Conservation (phyloP, 2,888 invertebrate genomes). For the Pogonocherus hispidulus region DNA sequence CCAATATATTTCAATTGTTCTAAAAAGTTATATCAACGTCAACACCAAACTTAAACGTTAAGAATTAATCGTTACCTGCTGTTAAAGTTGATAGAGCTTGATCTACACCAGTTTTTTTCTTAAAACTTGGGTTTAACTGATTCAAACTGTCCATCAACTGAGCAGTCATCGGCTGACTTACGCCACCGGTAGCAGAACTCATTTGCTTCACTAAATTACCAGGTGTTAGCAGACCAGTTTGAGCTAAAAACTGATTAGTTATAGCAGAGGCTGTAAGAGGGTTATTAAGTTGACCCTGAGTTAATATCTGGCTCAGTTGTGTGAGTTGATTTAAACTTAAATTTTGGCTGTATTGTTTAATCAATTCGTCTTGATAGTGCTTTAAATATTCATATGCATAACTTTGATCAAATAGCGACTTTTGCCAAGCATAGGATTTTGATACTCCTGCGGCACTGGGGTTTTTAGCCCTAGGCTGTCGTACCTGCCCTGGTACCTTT, state of each 20-base stretch:
- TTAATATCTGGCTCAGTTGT: constrained; percentile 57
- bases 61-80: too few species aligned
- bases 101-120: constrained; percentile 48
- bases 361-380: constrained; percentile 67
- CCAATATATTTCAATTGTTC: constrained; percentile 52
- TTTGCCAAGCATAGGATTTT: constrained; percentile 58
- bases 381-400: constrained; percentile 63
- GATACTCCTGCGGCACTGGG: constrained; percentile 46
- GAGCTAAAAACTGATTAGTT: constrained; percentile 50
- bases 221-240: constrained; percentile 44
- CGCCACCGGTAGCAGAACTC: constrained; percentile 26
- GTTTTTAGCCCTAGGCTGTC: constrained; percentile 58
- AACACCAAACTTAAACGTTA: too few species aligned
- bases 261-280: constrained; percentile 50
- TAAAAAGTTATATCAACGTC: constrained; percentile 23
- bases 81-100: constrained; percentile 40
- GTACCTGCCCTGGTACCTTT: constrained; percentile 59
- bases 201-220: constrained; percentile 46
- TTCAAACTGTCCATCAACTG: constrained; percentile 45
- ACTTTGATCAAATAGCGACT: constrained; percentile 57
- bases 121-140: constrained; percentile 41
- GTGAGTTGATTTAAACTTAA: constrained; percentile 57
- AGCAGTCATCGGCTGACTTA: constrained; percentile 1
- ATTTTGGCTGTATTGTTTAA: constrained; percentile 66
- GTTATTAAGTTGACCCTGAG: constrained; percentile 53